Conservation (phyloP, 2,113 vertebrate genomes). For the Oreochromis tanganicae region DNA sequence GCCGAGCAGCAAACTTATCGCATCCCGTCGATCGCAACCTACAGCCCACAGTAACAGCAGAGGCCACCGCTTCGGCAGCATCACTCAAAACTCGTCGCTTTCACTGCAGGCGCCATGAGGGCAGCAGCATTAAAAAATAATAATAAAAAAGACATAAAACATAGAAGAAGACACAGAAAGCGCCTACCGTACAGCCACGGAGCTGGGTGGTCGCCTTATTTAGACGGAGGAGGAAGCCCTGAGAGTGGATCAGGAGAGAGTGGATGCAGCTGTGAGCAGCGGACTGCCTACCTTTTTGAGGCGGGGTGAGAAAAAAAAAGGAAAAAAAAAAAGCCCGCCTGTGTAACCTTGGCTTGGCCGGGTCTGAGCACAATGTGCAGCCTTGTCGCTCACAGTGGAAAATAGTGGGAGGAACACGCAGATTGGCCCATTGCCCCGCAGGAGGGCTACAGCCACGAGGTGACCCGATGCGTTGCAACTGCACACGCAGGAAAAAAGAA, state of each 20-base stretch:
- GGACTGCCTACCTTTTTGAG: slow-evolving; percentile 11
- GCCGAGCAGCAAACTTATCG: not conserved
- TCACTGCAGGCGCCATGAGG: not conserved
- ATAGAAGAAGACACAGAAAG: not conserved
- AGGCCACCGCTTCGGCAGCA: slow-evolving; percentile 40
- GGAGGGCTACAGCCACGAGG: slow-evolving; percentile 33
- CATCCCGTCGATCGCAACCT: slow-evolving; percentile 9
- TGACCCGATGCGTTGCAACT: slow-evolving; percentile 42
- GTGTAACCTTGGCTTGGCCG: slow-evolving; percentile 46
- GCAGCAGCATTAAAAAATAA: not conserved
- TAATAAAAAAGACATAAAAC: not conserved
- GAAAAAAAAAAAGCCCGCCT: not conserved
- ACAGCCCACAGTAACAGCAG: not conserved
- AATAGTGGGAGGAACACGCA: slow-evolving; percentile 53
- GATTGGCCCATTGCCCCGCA: slow-evolving; percentile 35
- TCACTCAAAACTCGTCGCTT: not conserved
- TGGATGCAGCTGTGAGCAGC: not conserved
- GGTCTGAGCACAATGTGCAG: slow-evolving; percentile 45
- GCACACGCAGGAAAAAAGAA: not conserved
- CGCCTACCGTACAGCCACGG: slow-evolving; percentile 15
- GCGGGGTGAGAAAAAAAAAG: not conserved
- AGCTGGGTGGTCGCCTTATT: not conserved
- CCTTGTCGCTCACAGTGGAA: slow-evolving; percentile 49
- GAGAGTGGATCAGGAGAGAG: not conserved
- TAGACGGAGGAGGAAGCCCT: not conserved